Base-by-base conservation (phyloP, 2,888 invertebrate genomes). In the Hypolimnas misippus region DNA sequence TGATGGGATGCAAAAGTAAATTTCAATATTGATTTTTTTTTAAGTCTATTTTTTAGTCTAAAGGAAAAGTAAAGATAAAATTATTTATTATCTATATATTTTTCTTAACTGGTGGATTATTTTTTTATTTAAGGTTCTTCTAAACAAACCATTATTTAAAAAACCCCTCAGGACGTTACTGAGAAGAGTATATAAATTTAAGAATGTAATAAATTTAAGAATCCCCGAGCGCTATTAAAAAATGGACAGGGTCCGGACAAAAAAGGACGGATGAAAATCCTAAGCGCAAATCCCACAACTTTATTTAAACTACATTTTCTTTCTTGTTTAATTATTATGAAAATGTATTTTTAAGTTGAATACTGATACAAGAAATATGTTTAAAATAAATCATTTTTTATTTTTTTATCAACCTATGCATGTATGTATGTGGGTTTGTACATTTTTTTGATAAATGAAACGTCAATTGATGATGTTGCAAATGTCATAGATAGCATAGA, bases 201-300 rank as follows among this genome's bases (percentile, higher is more conserved):
- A 19, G 44, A 19, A 19, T 44, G 44, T 44, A 44, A 44, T 44
- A 44, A 44, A 44, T 44, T 44, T 2, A 44, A 17, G n/a, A 42
- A 42, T 42, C 7, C 42, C 42, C 44, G 44, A 5, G 21, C 12
- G 44, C 10, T 46, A 19, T 21, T 21, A 46, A 21, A 42, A 46
- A 46, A 46, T 46, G 44, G 21, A 46, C 44, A 21, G 5, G 44
- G 19, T 46, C n/a, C 44, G 21, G 21, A 17, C 8, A 21, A 46
- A 21, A n/a, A 46, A 21, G 44, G 3, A 46, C 44, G 21, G n/a
- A 21, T 10, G 5, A 4, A 19, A 21, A 46, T 12, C 44, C 19
- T 21, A 21, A 12, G 21, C 12, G 19, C 12, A 8, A 42, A 17
- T 0, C 21, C 21, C 44, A 21, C 21, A 6, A 10, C 8, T 17